Conservation (phyloP, 2,797 vertebrate species). For the Pempheris klunzingeri region DNA sequence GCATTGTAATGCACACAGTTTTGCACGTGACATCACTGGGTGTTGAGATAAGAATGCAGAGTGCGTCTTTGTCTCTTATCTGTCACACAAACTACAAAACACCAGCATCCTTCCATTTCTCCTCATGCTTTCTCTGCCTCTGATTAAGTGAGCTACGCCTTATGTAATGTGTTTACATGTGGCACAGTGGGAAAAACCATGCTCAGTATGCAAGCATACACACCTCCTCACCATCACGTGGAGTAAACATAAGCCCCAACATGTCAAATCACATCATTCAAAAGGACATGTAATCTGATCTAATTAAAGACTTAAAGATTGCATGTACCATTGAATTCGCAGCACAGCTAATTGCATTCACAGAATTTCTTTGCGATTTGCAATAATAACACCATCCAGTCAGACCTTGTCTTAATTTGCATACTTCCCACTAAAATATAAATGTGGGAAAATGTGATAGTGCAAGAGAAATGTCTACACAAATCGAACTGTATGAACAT, state of each 20-base stretch:
- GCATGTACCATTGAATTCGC: slow-evolving; percentile 48
- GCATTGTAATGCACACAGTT: slow-evolving; percentile 22
- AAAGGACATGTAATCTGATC: slow-evolving; percentile 61
- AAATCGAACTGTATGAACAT: slow-evolving; percentile 27
- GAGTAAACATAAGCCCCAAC: slow-evolving; percentile 51
- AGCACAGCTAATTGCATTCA: slow-evolving; percentile 50
- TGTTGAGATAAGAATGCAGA: slow-evolving; percentile 41
- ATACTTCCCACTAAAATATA: slow-evolving; percentile 26
- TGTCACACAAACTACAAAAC: slow-evolving; percentile 30
- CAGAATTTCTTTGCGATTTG: slow-evolving; percentile 41
- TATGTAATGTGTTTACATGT: slow-evolving; percentile 52
- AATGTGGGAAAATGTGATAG: slow-evolving; percentile 36
- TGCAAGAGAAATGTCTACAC: background rate
- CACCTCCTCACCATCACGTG: slow-evolving; percentile 53
- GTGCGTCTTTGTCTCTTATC: slow-evolving; percentile 41
- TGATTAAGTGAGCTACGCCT: slow-evolving; percentile 27
- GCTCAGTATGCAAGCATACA: slow-evolving; percentile 25
- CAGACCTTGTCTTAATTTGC: slow-evolving; percentile 28
- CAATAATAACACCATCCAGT: slow-evolving; percentile 32
- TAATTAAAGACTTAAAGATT: slow-evolving; percentile 67
- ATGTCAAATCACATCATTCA: slow-evolving; percentile 58
- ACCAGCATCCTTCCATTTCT: slow-evolving; percentile 11
- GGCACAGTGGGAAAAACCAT: slow-evolving; percentile 14
- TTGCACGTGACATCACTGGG: slow-evolving; percentile 42
- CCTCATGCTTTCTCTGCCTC: slow-evolving; percentile 17